Evolutionary conservation across 1,140 invertebrate species (phyloP), one percentile per base, ranked within the genome.

Genomic region (Leptopilina clavipes): DNA sequence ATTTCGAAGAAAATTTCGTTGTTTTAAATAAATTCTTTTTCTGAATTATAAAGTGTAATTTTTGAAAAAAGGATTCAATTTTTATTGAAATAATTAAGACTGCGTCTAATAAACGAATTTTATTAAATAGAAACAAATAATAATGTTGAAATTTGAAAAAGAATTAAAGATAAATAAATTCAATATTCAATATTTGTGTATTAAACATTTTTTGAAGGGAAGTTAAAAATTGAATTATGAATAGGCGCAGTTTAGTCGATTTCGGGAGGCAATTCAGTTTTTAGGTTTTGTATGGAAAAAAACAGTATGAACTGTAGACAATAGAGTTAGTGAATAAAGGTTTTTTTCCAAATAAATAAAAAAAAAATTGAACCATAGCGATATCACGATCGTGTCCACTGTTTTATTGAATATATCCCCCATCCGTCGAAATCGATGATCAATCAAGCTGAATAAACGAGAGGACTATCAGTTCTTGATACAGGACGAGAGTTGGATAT

Each of bases 371-470:
- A 65, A 65, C 25, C 7, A 31, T 52, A 7, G 48, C 48, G 48
- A n/a, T 31, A 8, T 65, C 11, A 37, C 25, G 12, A 12, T 65
- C 12, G 11, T 7, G 11, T 65, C 14, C 59, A 25, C 25, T 11
- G 59, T 65, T 65, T 65, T 31, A 65, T 31, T 65, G 12, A 65
- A 65, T 65, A 65, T 37, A 40, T 40, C 3, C 5, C 22, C 25
- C 25, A 65, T 65, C 19, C 22, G 59, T 1, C 59, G 25, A 31
- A 65, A 31, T 65, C 59, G 59, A n/a, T 65, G 22, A 65, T 65
- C 22, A 65, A 31, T 65, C 59, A 65, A 65, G 59, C 59, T 65
- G 59, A 65, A 65, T 65, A 65, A 65, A 65, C 59, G 25, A 65
- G 59, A 65, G 59, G 59, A 31, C 59, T 65, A 65, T 59, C 18